These are phyloP conservation scores for Macrotus californicus DNA, from an alignment of 2,113 vertebrate genomes.

Conservation along the genomic window DNA sequence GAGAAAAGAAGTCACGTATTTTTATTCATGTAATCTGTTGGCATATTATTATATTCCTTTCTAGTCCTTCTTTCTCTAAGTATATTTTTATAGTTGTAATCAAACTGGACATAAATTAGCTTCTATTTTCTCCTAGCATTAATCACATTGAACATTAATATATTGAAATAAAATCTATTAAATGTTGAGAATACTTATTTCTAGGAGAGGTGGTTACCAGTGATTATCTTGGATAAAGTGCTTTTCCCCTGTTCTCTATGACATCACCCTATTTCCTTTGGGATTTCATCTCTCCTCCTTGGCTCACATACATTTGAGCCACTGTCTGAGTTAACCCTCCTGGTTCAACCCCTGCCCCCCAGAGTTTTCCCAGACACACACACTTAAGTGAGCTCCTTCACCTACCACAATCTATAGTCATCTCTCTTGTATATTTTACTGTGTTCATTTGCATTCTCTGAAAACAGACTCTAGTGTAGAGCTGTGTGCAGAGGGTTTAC, in stretches of 20 bases:
- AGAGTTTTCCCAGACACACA: neutral
- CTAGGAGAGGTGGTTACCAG: neutral
- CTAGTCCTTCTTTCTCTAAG: neutral
- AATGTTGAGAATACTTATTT: neutral
- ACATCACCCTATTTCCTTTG: neutral
- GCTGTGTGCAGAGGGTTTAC: neutral
- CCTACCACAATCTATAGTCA: neutral
- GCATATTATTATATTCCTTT: neutral
- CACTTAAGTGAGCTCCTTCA: neutral
- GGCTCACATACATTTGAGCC: neutral
- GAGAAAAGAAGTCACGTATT: neutral
- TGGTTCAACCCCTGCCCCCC: neutral
- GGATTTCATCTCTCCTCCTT: neutral
- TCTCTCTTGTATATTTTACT: neutral
- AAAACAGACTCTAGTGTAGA: neutral
- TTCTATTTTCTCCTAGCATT: neutral
- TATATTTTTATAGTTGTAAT: slow-evolving; percentile 11
- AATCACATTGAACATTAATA: slow-evolving; percentile 6
- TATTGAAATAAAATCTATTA: neutral
- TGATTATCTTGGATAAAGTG: neutral
- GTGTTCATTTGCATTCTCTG: neutral
- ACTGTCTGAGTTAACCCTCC: neutral
- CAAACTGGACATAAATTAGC: neutral
- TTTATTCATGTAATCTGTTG: neutral
- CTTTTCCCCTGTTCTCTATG: neutral